Evolutionary conservation across 2,888 invertebrate species (phyloP).

Genomic region (Lepidonotus clava): DNA sequence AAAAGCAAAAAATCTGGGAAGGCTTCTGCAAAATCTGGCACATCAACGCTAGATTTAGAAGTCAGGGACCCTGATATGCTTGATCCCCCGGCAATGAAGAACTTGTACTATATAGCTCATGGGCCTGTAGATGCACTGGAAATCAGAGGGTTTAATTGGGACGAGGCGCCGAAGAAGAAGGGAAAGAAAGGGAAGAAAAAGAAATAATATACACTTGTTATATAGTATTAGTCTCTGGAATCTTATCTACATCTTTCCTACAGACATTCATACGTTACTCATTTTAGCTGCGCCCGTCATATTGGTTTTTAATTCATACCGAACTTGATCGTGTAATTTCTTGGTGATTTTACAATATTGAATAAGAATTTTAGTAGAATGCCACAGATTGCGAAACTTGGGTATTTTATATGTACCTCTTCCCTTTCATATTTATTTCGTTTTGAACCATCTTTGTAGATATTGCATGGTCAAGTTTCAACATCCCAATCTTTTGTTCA

Average conservation of each 20-base stretch:
- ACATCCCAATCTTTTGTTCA: too few relatives aligned
- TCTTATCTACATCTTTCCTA: too few relatives aligned
- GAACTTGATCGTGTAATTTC: neutral
- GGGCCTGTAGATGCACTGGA: conserved; percentile 93
- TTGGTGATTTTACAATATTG: neutral
- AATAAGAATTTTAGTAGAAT: neutral
- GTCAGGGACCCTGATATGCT: conserved; percentile 88
- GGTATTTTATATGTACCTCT: neutral
- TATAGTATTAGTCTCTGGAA: neutral
- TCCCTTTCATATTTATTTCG: neutral
- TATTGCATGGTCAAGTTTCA: too few relatives aligned
- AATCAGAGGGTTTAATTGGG: conserved; percentile 93
- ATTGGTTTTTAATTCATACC: too few relatives aligned
- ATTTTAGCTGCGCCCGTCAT: too few relatives aligned
- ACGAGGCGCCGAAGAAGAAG: conserved; percentile 92
- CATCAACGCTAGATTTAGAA: conserved; percentile 46
- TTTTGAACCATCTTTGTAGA: neutral
- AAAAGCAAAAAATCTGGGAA: conserved; percentile 49
- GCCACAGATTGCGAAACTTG: neutral
- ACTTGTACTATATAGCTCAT: conserved; percentile 95
- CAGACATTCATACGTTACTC: too few relatives aligned
- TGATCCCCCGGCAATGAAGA: conserved; percentile 94
- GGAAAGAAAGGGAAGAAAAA: conserved; percentile 70
- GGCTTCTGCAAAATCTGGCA: conserved; percentile 54
- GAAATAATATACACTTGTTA: conserved; percentile 62